A percentile compares a stretch with the other conserved stretches of the same genome.
Conservation (phyloP, 2,888 invertebrate species). For the Syrphus vitripennis region DNA sequence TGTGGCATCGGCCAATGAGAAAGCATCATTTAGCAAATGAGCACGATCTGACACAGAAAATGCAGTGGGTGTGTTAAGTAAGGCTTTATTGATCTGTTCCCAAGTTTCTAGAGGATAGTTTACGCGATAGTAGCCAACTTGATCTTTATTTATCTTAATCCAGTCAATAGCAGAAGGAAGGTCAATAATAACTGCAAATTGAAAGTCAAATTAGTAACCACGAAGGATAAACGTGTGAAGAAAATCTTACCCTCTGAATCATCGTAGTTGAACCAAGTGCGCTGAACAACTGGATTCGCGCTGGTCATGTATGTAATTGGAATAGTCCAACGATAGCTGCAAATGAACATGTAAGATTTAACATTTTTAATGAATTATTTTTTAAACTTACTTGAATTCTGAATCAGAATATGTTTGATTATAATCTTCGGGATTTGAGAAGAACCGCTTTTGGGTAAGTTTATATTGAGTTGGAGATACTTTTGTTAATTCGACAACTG, state of each 20-base stretch:
- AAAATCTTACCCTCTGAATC: slow-evolving; percentile 76
- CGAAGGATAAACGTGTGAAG: background rate
- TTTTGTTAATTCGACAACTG: slow-evolving; percentile 85
- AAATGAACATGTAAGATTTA: background rate
- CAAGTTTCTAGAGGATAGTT: slow-evolving; percentile 89
- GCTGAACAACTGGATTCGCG: slow-evolving; percentile 78
- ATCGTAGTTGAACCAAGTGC: slow-evolving; percentile 78
- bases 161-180: slow-evolving; percentile 83
- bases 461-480: slow-evolving; percentile 82
- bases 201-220: accelerated
- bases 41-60: slow-evolving; percentile 88
- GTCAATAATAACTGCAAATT: slow-evolving; percentile 80
- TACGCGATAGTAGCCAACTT: slow-evolving; percentile 94
- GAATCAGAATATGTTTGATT: slow-evolving; percentile 81
- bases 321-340: slow-evolving; percentile 92
- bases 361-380: background rate
- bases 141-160: slow-evolving; percentile 93
- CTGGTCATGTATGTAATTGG: slow-evolving; percentile 89
- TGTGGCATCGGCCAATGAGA: slow-evolving; percentile 89
- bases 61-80: slow-evolving; percentile 76
- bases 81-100: slow-evolving; percentile 80
- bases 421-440: slow-evolving; percentile 86
- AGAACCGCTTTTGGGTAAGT: slow-evolving; percentile 89
- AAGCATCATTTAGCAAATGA: slow-evolving; percentile 91
- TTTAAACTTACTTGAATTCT: slow-evolving; percentile 81